Evolutionary conservation across 2,113 vertebrate genomes (phyloP), one percentile per base, ranked within the genome.

Genomic region (Dunckerocampus dactyliophorus): DNA sequence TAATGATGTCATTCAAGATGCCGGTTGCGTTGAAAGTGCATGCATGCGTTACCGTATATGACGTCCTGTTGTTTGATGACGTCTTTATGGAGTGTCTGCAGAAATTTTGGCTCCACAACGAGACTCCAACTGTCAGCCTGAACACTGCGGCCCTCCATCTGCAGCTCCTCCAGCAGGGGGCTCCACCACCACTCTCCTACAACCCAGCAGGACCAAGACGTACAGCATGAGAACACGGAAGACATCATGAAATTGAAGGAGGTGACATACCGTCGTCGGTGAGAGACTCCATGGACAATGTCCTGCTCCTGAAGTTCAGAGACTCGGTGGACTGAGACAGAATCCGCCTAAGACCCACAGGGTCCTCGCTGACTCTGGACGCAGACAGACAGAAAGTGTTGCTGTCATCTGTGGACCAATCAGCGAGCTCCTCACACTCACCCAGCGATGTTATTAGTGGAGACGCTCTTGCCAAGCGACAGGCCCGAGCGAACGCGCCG

Each of bases 401-500:
- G 31, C 6, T 20, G 51, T 62, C 16, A 52, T 54, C 39, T 7
- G n/a, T 9, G 52, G 19, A 20, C 61, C 53, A 58, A 52, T 63
- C 19, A 42, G 43, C 3, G 3, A 1, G 3, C 15, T 0, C 2
- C 2, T 39, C 14, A 10, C 7, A 4, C 92, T 92, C 77, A 97
- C 95, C 95, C 95, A 0, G 95, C 91, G 0, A 98, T 94, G 84
- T 97, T 98, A 83, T 94, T 97, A 68, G 95, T 97, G 72, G 95
- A 98, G 67, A 97, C 95, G 1, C 95, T 96, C 83, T 98, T 98
- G 79, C 93, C 92, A 1, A 97, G 91, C 0, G 93, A 95, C 47
- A 97, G 77, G 1, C 93, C 91, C 1, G 95, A 88, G 0, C 95
- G 91, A 16, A 93, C 92, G 0, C 94, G 87, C 8, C 93, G 91